Base-by-base conservation (phyloP, 2,888 invertebrate genomes). In the Clivina fossor region DNA sequence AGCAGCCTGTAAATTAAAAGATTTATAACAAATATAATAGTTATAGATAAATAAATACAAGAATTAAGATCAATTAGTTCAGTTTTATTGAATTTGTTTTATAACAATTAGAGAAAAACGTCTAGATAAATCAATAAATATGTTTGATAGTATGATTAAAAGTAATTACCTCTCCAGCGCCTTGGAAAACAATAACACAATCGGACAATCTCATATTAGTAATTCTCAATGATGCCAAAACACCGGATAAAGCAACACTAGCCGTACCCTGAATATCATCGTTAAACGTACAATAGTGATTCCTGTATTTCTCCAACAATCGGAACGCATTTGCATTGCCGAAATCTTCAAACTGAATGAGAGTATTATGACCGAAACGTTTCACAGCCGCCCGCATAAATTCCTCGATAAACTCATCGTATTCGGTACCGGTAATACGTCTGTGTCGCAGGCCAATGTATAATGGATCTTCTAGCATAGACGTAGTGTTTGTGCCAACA, bases 251-350 rank as follows among this genome's bases (percentile, higher is more conserved):
- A 8, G 95, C 96, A 13, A 99, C 98, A 3, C 94, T 80, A 2
- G 99, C 98, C 3, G 97, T 95, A 68, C 96, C 96, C 74, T 99
- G 97, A 70, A 99, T 99, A 73, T 99, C 99, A 73, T 99, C 99
- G 77, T 99, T 99, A 76, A 99, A 99, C 9, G 94, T 95, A 75
- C 97, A 98, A 75, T 90, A 88, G 68, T 82, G 72, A 66, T 90
- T 78, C 33, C 93, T 83, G 76, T 98, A 99, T 72, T 91, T 93
- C 66, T 85, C 88, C 61, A 99, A 78, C 51, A 99, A 78, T 26
- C 91, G 80, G 80, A 98, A 99, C 4, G 99, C 99, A 76, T 99
- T 99, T 7, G 88, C 83, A 71, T 99, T 99, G 49, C 88, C 99
- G 73, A 99, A 99, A 78, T 99, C 99, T 78, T 99, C 99, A 76